Percentiles rank a stretch among this genome's conserved stretches.
These are phyloP conservation scores for Paguma larvata DNA, from an alignment of 2,797 vertebrate genomes.

Conservation along the genomic window DNA sequence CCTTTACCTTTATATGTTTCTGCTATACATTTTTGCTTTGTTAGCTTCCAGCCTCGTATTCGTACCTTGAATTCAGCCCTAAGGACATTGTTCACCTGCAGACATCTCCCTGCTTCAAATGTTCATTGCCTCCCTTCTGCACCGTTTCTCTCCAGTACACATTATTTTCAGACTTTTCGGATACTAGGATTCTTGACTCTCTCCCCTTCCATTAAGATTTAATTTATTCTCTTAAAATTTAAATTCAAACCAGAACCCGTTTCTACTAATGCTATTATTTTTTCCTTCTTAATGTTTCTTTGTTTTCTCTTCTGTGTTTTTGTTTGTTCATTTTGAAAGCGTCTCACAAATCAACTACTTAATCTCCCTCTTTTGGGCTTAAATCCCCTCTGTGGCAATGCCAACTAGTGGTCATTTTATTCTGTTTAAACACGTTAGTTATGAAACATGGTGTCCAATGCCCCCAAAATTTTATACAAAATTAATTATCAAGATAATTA, in stretches of 20 bases:
- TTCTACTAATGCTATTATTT: not conserved
- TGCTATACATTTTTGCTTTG: constrained; percentile 5
- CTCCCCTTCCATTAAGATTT: not conserved
- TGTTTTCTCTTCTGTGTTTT: not conserved
- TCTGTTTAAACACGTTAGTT: not conserved
- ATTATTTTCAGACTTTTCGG: constrained; percentile 27
- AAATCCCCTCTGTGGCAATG: not conserved
- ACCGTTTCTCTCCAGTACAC: not conserved
- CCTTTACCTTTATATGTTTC: not conserved
- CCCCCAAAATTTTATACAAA: not conserved
- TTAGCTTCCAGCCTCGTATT: not conserved
- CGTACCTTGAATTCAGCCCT: not conserved
- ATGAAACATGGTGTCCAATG: not conserved
- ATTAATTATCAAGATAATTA: not conserved
- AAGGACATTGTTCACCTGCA: not conserved
- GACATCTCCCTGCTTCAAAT: not conserved
- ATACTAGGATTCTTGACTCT: not conserved
- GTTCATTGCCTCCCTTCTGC: not conserved
- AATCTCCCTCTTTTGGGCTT: not conserved
- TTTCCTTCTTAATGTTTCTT: not conserved
- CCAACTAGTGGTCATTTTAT: not conserved
- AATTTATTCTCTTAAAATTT: constrained; percentile 41
- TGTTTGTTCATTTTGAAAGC: not conserved
- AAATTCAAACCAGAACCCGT: not conserved
- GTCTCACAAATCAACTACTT: not conserved